Base-by-base conservation (phyloP, 2,888 invertebrate genomes). In the Troglohyphantes excavatus region DNA sequence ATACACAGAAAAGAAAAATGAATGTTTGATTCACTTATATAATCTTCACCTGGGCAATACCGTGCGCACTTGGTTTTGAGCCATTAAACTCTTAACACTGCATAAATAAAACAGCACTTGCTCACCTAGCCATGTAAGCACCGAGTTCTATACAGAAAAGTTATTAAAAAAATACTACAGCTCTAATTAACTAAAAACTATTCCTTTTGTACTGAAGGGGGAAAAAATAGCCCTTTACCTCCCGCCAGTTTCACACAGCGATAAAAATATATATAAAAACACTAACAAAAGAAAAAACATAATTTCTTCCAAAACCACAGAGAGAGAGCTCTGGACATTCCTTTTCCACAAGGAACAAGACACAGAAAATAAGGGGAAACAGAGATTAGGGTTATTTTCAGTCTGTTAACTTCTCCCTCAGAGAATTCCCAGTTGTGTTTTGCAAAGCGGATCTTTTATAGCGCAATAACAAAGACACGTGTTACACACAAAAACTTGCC, bases 401-500 rank as follows among this genome's bases (percentile, higher is more conserved):
- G 68, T 46, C 68, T 68, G 79, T 81, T 68, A 79, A 81, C 68
- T 81, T n/a, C 23, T 27, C 33, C n/a, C 65, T 81, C 67, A 13
- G 21, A 53, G 59, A 53, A 53, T 53, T 2, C 1, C 53, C 53
- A 17, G 53, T 53, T n/a, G 53, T 53, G 53, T 53, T 68, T 68
- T 65, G 9, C 43, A 19, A 78, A 78, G 23, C 27, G 81, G 53
- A 26, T 81, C 81, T 53, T 81, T 65, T 65, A 65, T 67, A 29
- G 26, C 27, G 53, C 65, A 39, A 81, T 59, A 72, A 82, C 72
- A 70, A 46, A 73, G 82, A 83, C 83, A 73, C 43, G 73, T 83
- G 83, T 73, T 73, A 65, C 26, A 73, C 73, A 53, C 5, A n/a
- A 72, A 82, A 72, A 82, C 70, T 82, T 61, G 1, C 46, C 43